Conservation (phyloP, 92 coral and sea anemone species). For the Palythoa grandiflora region DNA sequence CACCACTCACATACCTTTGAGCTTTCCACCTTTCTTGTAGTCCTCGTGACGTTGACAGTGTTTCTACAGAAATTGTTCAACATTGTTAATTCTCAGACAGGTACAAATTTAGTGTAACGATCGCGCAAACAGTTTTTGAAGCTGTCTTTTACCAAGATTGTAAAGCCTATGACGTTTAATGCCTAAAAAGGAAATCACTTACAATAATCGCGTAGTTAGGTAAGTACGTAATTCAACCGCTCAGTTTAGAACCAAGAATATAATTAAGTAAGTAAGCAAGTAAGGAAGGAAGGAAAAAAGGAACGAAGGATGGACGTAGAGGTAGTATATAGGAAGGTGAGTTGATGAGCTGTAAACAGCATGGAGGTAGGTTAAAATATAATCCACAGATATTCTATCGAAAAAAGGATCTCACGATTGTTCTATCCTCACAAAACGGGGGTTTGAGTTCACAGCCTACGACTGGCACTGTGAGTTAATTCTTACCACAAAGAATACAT, state of each 20-base stretch:
- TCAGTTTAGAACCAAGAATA: too few species aligned
- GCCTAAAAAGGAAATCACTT: too few species aligned
- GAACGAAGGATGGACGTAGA: not conserved
- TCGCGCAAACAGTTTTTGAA: not conserved
- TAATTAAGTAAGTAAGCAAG: not conserved
- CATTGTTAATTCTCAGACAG: not conserved
- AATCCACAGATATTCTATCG: too few species aligned
- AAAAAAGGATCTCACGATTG: too few species aligned
- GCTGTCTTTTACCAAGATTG: not conserved
- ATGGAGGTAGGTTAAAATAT: too few species aligned
- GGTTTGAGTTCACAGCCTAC: too few species aligned
- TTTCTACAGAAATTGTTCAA: conserved; percentile 46
- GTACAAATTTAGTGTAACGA: not conserved
- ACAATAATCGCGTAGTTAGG: too few species aligned
- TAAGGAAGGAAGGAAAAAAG: not conserved
- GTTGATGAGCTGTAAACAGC: not conserved
- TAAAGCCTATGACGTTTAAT: too few species aligned
- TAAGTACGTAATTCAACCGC: not conserved
- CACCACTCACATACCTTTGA: conserved; percentile 63
- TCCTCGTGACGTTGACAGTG: conserved; percentile 93
- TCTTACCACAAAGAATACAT: not conserved
- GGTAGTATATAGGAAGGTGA: too few species aligned
- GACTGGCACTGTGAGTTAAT: too few species aligned
- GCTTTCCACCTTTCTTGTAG: conserved; percentile 88
- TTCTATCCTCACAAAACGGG: too few species aligned